A percentile compares a stretch with the other conserved stretches of the same genome.
phyloP scores from a whole-genome alignment of 2,888 invertebrate genomes.

The Hanleya hanleyi region DNA sequence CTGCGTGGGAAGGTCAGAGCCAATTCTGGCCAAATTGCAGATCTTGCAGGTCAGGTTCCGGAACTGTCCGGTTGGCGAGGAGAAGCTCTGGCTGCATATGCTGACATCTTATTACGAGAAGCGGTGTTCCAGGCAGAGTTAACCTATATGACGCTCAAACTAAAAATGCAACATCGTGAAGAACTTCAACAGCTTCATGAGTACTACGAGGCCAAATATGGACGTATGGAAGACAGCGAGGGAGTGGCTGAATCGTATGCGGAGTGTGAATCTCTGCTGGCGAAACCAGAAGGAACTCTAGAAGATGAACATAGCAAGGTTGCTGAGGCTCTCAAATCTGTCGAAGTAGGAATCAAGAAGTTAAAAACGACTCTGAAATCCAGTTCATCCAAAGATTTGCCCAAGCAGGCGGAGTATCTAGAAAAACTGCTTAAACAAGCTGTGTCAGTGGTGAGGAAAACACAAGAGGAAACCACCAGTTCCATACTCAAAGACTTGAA shows the following conservation, averaged over 20 bases:
- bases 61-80: background rate
- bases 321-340: background rate
- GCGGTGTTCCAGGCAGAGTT: slow-evolving; percentile 83
- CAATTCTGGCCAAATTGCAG: background rate
- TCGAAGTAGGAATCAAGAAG: background rate
- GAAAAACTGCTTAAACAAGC: slow-evolving; percentile 58
- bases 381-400: slow-evolving; percentile 29
- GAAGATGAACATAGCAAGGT: background rate
- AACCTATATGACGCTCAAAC: slow-evolving; percentile 60
- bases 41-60: background rate
- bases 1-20: slow-evolving; percentile 1
- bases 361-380: background rate
- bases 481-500: background rate
- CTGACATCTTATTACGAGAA: slow-evolving; percentile 81
- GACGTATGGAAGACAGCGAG: background rate
- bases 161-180: slow-evolving; percentile 55
- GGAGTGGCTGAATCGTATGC: background rate
- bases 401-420: slow-evolving; percentile 51
- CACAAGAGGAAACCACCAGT: slow-evolving; percentile 47
- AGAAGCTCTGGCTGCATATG: slow-evolving; percentile 44
- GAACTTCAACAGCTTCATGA: slow-evolving; percentile 43
- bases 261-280: background rate
- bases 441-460: slow-evolving; percentile 51
- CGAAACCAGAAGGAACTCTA: background rate
- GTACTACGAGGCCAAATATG: background rate